Conservation (phyloP, 2,888 invertebrate genomes). For the Cylloceria caligata region DNA sequence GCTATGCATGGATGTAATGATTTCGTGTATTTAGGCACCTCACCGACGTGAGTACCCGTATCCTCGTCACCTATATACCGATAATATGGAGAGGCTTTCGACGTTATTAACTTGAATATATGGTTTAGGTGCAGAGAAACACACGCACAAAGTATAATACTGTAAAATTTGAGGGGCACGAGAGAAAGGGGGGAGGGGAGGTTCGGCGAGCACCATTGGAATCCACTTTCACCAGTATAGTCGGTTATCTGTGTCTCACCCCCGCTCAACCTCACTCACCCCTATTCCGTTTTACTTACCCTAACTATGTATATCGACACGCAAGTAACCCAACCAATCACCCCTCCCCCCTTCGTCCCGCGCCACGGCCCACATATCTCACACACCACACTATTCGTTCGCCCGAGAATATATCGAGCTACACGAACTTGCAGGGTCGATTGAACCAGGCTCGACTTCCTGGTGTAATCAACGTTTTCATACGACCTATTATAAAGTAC, state of each 20-base stretch:
- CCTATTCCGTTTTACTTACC: conserved; percentile 46
- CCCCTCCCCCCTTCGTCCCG: not conserved
- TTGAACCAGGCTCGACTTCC: conserved; percentile 10
- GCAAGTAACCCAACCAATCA: conserved; percentile 37
- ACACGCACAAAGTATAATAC: conserved; percentile 22
- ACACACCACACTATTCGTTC: not conserved
- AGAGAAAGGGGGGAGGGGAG: not conserved
- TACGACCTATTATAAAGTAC: conserved; percentile 15
- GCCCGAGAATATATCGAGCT: not conserved
- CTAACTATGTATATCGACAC: conserved; percentile 32
- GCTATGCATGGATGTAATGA: conserved; percentile 58
- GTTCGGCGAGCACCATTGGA: conserved; percentile 27
- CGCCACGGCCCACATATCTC: no score
- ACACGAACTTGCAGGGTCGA: not conserved
- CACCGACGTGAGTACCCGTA: conserved; percentile 11
- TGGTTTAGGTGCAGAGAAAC: conserved; percentile 16
- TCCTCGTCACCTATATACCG: conserved; percentile 7
- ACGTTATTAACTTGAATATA: conserved; percentile 48
- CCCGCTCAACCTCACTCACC: conserved; percentile 14
- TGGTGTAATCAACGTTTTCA: conserved; percentile 24
- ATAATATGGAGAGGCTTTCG: conserved; percentile 42
- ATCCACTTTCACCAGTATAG: conserved; percentile 3
- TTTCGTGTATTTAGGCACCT: conserved; percentile 35
- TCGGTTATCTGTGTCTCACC: conserved; percentile 9
- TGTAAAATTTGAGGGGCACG: conserved; percentile 20